phyloP scores from a whole-genome alignment of 2,797 vertebrate genomes.

The Enteromius mattozi region DNA sequence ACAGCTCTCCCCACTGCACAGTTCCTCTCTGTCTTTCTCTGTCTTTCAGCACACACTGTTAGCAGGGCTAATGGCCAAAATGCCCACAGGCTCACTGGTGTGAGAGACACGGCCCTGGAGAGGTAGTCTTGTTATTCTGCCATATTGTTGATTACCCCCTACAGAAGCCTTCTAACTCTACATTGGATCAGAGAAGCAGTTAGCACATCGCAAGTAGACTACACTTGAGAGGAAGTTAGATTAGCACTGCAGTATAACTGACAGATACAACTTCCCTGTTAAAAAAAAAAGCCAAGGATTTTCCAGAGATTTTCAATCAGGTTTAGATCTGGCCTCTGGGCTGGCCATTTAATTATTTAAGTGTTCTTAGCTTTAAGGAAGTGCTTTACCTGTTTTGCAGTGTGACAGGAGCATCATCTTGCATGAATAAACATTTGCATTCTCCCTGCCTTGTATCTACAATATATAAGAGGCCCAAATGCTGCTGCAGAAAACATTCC shows the following conservation, averaged over 20 bases:
- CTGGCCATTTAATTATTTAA: too few relatives aligned
- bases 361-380: too few relatives aligned
- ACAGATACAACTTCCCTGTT: neutral
- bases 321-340: neutral
- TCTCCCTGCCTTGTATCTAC: too few relatives aligned
- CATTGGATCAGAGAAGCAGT: conserved; percentile 2
- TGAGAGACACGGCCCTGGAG: conserved; percentile 53
- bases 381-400: too few relatives aligned
- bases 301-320: neutral
- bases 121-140: conserved; percentile 56
- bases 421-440: too few relatives aligned
- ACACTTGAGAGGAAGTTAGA: conserved; percentile 8
- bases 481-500: too few relatives aligned
- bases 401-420: too few relatives aligned
- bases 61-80: conserved; percentile 58
- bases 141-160: conserved; percentile 23
- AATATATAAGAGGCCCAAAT: too few relatives aligned
- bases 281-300: neutral
- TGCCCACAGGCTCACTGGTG: conserved; percentile 49
- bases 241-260: neutral
- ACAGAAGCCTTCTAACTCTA: conserved; percentile 33
- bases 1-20: conserved; percentile 33
- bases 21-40: conserved; percentile 29
- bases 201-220: conserved; percentile 11
- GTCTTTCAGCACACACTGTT: conserved; percentile 48